phyloP scores from a whole-genome alignment of 2,888 invertebrate genomes.

The Drosophila borborema region DNA sequence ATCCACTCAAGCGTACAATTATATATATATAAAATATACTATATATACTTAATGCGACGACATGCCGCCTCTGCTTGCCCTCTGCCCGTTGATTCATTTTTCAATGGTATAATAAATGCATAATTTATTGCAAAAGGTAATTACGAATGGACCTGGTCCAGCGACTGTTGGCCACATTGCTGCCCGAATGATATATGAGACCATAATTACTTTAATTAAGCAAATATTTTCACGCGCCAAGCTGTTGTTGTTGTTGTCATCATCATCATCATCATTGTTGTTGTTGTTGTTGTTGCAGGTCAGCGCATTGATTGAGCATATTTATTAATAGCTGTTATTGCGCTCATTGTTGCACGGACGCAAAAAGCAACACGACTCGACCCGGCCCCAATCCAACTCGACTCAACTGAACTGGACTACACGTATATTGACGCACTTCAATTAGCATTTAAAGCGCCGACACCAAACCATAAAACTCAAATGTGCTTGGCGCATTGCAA shows the following conservation, averaged over 20 bases:
- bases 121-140: conserved; percentile 76
- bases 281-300: conserved; percentile 36
- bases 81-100: background rate
- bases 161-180: conserved; percentile 31
- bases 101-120: conserved; percentile 66
- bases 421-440: conserved; percentile 75
- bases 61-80: background rate
- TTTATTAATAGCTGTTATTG: conserved; percentile 77
- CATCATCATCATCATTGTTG: conserved; percentile 3
- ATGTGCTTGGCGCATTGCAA: background rate
- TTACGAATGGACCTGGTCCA: conserved; percentile 52
- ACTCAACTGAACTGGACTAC: background rate
- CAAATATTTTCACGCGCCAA: conserved; percentile 71
- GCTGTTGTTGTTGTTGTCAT: conserved; percentile 20
- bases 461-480: conserved; percentile 10
- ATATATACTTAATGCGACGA: conserved; percentile 7
- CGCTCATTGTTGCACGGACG: conserved; percentile 33
- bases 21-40: background rate
- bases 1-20: conserved; percentile 3
- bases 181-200: conserved; percentile 72
- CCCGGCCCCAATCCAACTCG: background rate
- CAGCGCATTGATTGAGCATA: conserved; percentile 74
- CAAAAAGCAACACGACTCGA: conserved; percentile 21
- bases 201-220: conserved; percentile 81
- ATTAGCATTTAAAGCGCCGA: conserved; percentile 69